Conservation (phyloP, 2,888 invertebrate species). For the Lypha dubia region DNA sequence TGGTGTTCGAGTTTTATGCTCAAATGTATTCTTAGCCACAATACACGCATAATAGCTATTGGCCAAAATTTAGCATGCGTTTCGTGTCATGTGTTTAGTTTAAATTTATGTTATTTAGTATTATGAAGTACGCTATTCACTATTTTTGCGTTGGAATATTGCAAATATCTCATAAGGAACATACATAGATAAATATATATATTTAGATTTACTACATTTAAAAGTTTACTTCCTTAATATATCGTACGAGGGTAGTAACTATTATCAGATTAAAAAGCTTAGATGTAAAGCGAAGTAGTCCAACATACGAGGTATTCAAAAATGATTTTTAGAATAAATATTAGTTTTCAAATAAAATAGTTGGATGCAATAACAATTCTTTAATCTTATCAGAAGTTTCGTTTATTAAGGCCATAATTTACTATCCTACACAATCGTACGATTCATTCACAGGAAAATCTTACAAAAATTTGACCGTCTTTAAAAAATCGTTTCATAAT, state of each 20-base stretch:
- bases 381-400: too few relatives aligned
- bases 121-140: conserved; percentile 12
- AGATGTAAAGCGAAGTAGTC: too few relatives aligned
- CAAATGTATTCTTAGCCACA: conserved; percentile 28
- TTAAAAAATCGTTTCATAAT: too few relatives aligned
- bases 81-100: conserved; percentile 45
- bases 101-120: conserved; percentile 27
- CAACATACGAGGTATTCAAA: too few relatives aligned
- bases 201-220: background rate
- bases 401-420: too few relatives aligned
- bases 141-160: conserved; percentile 10
- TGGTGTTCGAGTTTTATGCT: conserved; percentile 28
- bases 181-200: conserved; percentile 34
- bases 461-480: too few relatives aligned
- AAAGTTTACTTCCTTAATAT: background rate
- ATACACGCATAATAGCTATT: background rate
- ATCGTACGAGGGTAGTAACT: background rate
- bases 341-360: too few relatives aligned
- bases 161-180: conserved; percentile 39
- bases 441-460: too few relatives aligned
- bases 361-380: too few relatives aligned
- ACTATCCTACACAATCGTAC: too few relatives aligned
- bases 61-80: conserved; percentile 49
- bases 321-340: too few relatives aligned
- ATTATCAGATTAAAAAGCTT: background rate